These are phyloP conservation scores for Pangasius macronema DNA, from an alignment of 2,797 vertebrate genomes.

Conservation along the genomic window DNA sequence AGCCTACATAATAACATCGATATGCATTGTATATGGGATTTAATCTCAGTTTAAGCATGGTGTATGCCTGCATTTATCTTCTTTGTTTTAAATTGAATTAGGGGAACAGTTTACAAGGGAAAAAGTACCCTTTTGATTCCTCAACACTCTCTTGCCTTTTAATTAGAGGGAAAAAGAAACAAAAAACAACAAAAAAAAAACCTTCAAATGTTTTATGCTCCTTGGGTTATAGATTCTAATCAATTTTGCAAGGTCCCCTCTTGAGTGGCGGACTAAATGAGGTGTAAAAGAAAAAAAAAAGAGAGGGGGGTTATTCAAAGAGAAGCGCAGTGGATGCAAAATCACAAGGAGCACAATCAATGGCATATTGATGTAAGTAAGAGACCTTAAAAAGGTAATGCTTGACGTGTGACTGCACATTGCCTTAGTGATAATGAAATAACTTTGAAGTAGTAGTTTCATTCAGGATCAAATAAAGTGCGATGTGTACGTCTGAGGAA, in stretches of 20 bases:
- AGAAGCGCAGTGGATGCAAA: constrained; percentile 67
- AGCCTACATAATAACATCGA: not conserved
- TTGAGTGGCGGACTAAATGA: constrained; percentile 58
- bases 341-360: constrained; percentile 70
- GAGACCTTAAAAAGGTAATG: constrained; percentile 67
- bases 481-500: constrained; percentile 72
- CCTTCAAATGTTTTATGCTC: constrained; percentile 48
- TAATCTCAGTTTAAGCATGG: not conserved
- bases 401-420: constrained; percentile 71
- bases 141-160: constrained; percentile 60
- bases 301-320: not conserved
- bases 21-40: not conserved
- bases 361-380: constrained; percentile 66
- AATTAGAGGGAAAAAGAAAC: constrained; percentile 59
- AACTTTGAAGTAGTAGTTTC: constrained; percentile 67
- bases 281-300: constrained; percentile 40
- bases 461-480: constrained; percentile 72
- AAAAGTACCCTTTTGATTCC: not conserved
- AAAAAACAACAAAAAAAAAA: constrained; percentile 52
- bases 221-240: constrained; percentile 63
- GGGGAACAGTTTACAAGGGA: not conserved
- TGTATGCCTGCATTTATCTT: not conserved
- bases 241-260: constrained; percentile 48
- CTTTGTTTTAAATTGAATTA: not conserved
- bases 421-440: constrained; percentile 72